phyloP scores from a whole-genome alignment of 2,888 invertebrate genomes.

The Dichetophora obliterata region DNA sequence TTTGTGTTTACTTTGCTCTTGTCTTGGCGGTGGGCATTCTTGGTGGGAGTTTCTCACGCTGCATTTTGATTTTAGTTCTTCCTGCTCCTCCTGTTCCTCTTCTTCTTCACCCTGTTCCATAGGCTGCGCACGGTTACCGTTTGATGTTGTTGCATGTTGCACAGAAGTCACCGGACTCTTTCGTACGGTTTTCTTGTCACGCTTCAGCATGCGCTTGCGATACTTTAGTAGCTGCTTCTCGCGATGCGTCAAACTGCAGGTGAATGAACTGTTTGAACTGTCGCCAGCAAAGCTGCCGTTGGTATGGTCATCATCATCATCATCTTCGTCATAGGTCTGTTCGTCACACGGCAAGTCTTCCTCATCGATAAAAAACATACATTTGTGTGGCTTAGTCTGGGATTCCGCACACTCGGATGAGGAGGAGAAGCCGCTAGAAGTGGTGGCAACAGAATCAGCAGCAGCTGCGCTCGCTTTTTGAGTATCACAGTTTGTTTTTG shows the following conservation, averaged over 20 bases:
- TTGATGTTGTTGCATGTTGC: neutral
- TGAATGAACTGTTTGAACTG: slow-evolving; percentile 50
- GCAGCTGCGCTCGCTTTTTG: slow-evolving; percentile 43
- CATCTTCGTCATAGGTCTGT: slow-evolving; percentile 21
- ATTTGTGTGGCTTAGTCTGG: slow-evolving; percentile 74
- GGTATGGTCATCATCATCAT: slow-evolving; percentile 12
- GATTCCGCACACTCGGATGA: neutral
- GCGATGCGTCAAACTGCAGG: slow-evolving; percentile 61
- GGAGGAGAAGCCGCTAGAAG: neutral
- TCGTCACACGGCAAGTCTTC: slow-evolving; percentile 70
- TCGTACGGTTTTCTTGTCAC: slow-evolving; percentile 61
- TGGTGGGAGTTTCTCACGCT: neutral
- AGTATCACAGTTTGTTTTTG: slow-evolving; percentile 49
- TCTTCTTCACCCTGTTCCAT: slow-evolving; percentile 59
- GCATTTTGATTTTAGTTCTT: neutral
- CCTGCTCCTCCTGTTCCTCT: slow-evolving; percentile 1
- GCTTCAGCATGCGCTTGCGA: slow-evolving; percentile 68
- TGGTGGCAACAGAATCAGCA: slow-evolving; percentile 32
- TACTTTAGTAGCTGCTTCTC: slow-evolving; percentile 69
- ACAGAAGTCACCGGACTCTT: slow-evolving; percentile 47
- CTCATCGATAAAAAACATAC: slow-evolving; percentile 78
- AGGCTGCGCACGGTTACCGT: slow-evolving; percentile 47
- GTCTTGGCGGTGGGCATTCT: slow-evolving; percentile 46
- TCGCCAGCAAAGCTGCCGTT: slow-evolving; percentile 42
- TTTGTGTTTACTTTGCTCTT: slow-evolving; percentile 38